Percentiles rank a stretch among this genome's conserved stretches.
Conservation (phyloP, 2,797 vertebrate species). For the Lagorchestes hirsutus region DNA sequence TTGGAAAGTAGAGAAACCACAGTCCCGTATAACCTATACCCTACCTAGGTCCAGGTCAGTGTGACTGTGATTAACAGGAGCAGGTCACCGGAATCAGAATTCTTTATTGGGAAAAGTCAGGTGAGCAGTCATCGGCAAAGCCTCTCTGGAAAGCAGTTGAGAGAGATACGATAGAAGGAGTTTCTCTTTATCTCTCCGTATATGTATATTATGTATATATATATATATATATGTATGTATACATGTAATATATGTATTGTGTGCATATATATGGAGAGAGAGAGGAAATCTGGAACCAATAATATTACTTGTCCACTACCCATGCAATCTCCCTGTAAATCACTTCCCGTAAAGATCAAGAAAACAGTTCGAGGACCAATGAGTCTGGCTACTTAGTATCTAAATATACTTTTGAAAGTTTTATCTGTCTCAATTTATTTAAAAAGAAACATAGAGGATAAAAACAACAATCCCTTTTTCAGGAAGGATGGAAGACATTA, state of each 20-base stretch:
- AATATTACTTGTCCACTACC: background rate
- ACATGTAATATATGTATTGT: background rate
- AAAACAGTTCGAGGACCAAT: background rate
- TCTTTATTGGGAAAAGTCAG: background rate
- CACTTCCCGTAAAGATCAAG: background rate
- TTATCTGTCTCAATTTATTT: slow-evolving; percentile 65
- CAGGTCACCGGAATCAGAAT: background rate
- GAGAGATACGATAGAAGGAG: background rate
- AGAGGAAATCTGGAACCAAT: background rate
- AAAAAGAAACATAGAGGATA: slow-evolving; percentile 41
- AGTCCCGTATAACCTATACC: background rate
- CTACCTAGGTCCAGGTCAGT: background rate
- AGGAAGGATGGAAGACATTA: background rate
- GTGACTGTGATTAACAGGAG: background rate
- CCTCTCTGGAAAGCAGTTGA: background rate
- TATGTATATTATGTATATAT: background rate
- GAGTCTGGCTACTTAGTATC: slow-evolving; percentile 25
- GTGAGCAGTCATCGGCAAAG: background rate
- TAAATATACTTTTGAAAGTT: slow-evolving; percentile 58
- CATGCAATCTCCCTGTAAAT: background rate
- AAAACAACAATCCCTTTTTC: slow-evolving; percentile 28
- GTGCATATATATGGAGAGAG: too few relatives aligned
- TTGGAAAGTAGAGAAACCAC: background rate
- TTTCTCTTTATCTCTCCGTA: background rate
- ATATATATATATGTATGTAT: background rate